Percentiles rank a stretch among this genome's conserved stretches.
Evolutionary conservation across 1,140 invertebrate genomes (phyloP).

Genomic region (Mesaphorura yosii): DNA sequence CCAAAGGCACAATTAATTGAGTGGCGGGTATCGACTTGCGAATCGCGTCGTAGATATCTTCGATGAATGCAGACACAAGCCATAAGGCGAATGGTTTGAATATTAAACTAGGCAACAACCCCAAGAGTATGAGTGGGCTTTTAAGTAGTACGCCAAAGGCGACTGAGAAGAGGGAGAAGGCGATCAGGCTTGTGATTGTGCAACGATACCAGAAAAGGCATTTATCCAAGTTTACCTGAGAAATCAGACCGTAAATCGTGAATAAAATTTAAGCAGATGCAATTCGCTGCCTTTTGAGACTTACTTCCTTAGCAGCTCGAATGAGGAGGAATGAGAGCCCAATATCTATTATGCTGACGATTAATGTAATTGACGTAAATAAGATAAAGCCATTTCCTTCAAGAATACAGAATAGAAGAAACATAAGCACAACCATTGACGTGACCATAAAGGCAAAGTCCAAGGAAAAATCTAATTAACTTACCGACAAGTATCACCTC

Average conservation of each 20-base stretch:
- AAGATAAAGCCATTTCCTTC: not conserved
- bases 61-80: not conserved
- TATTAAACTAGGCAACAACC: not conserved
- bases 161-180: not conserved
- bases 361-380: not conserved
- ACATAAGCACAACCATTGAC: not conserved
- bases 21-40: not conserved
- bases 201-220: conserved; percentile 1
- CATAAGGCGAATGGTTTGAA: conserved; percentile 7
- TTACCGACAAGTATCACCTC: not conserved
- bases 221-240: not conserved
- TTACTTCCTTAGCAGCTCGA: conserved; percentile 3
- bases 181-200: not conserved
- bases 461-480: not conserved
- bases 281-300: not conserved
- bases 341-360: not conserved
- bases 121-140: not conserved
- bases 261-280: not conserved
- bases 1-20: not conserved
- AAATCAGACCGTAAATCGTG: not conserved
- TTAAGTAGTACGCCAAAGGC: not conserved
- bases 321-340: not conserved
- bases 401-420: not conserved
- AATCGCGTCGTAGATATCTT: not conserved
- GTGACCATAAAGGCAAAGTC: not conserved